Base-by-base conservation (phyloP, 2,113 vertebrate species). In the Gnathonemus longibarbis region DNA sequence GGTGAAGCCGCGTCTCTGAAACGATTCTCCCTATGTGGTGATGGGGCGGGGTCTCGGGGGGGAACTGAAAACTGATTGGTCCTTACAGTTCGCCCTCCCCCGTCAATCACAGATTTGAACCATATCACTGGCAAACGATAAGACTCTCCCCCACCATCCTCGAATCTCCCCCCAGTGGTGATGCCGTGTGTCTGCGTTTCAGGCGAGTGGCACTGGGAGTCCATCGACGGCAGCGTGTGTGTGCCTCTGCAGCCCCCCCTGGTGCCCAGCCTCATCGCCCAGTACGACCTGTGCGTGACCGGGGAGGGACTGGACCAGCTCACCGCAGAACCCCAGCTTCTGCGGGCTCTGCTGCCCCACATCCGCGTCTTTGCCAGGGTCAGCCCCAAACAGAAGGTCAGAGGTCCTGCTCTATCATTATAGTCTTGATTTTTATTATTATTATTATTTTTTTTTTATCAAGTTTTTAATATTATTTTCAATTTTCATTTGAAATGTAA, bases 291-390 rank as follows among this genome's bases (percentile, higher is more conserved):
- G 0, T 99, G 98, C 80, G 94, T 99, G 56, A 99, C 98, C 0
- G 98, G 98, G 0, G 98, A 99, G 15, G 98, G 98, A 0, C 95
- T 99, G 62, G 91, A 95, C 27, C 95, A 94, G 92, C 94, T 99
- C 2, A 95, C 93, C 91, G 89, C 90, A 39, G 94, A 96, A 45
- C 84, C 94, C 8, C 89, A 0, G 13, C 90, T 96, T 50, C 94
- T 96, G 52, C 91, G 93, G 74, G 84, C 87, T 11, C 94, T 96
- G 85, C 92, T 96, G 91, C 96, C 96, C 88, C 94, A 96, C 50
- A 92, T 96, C 90, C 92, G 0, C 91, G 95, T 96, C 66, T 96
- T 96, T 80, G 95, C 96, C 15, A 95, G 96, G 27, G 96, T 96
- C 91, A 96, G 95, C 91, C 96, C 96, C 45, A 96, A 96, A 94